Evolutionary conservation across 2,888 invertebrate genomes (phyloP), one percentile per base, ranked within the genome.

Genomic region (Pelosia muscerda): DNA sequence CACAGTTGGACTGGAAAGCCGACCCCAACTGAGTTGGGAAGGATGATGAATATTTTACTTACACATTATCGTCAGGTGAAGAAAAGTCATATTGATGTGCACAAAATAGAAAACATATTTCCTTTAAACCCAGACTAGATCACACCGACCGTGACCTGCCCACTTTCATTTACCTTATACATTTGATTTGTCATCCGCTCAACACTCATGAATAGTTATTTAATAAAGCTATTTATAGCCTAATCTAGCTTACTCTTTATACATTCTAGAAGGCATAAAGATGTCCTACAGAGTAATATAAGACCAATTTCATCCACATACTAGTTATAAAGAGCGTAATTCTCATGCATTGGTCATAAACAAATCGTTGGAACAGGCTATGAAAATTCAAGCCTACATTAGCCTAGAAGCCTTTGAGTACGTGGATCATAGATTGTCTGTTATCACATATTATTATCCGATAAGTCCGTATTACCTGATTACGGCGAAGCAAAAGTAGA

Each of bases 361-460:
- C 34, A 57, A 62, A 49, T 57, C 62, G 56, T 66, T 62, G 62
- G 53, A 53, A 26, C 26, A 11, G 53, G 63, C 58, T 34, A 63
- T 67, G 67, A 67, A 63, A 63, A 53, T 63, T 25, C 58, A 67
- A 63, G 67, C 67, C 25, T 26, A 57, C 63, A 62, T 67, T 62
- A 67, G 55, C 56, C 56, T 61, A 57, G 62, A 63, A 62, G 65
- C 23, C 28, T 42, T 55, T 26, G 22, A 38, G 49, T 57, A 53
- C 28, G 38, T 31, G 34, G 23, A 63, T 67, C 65, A 59, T 23
- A 22, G 28, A 49, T 53, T 59, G 49, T 38, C 59, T 64, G 63
- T 65, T 62, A 72, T 69, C 10, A 58, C 67, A 63, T 78, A 69
- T 64, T 69, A 55, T 65, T 72, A 72, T 65, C 72, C 54, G 53